Base-by-base conservation (phyloP, 2,888 invertebrate species). In the Eupithecia centaureata region DNA sequence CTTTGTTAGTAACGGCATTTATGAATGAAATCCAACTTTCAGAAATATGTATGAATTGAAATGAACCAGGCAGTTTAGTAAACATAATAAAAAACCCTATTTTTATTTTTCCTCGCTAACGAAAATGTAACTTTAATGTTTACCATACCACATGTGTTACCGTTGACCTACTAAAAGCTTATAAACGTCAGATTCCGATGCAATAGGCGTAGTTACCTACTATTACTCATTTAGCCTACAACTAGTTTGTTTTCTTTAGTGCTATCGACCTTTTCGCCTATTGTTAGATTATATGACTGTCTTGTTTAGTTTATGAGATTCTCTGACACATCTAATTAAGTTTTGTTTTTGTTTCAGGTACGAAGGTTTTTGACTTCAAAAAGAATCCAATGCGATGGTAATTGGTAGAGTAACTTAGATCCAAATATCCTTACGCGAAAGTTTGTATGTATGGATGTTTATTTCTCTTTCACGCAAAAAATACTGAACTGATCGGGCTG, bases 211-310 rank as follows among this genome's bases (percentile, higher is more conserved):
- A 35, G 52, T 27, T n/a, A 74, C 73, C 5, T 13, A 73, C 73
- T 76, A 79, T 82, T 82, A 82, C 73, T 82, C 82, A 82, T 73
- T 73, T 64, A 66, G 4, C 18, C 65, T 72, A 72, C 64, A 65
- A 52, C 65, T 60, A 73, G 73, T 76, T 72, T 72, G 62, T 57
- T 72, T 70, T 70, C 76, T 74, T 75, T 70, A 68, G 76, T 78
- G 77, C 70, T 72, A 73, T 68, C 75, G 75, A 79, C 75, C 77
- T 73, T 65, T 69, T 33, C 32, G 15, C 51, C 64, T 61, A 57
- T 61, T 66, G 51, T 61, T 56, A 22, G 58, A 1, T 65, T 38
- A 51, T 7, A 7, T 54, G 25, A 42, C 42, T 42, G 38, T 2
- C 1, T 18, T 18, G 18, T 42, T 42, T 42, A 18, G 8, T 38